Conservation (phyloP, 35 echinoderm and acorn worm species). For the Apostichopus japonicus region DNA sequence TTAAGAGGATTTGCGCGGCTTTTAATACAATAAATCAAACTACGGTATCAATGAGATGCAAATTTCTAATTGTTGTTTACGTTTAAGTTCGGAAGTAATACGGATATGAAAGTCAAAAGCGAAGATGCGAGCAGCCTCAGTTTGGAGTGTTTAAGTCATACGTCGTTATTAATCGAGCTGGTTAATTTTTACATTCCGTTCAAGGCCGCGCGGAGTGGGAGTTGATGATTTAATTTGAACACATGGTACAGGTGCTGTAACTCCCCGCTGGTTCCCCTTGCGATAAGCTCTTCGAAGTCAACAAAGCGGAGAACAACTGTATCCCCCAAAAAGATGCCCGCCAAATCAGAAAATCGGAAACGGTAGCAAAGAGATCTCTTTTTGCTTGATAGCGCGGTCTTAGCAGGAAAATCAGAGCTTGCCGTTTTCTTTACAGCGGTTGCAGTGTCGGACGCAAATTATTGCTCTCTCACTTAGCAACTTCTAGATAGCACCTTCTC, state of each 20-base stretch:
- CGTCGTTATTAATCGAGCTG: constrained; percentile 25
- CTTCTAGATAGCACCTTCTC: no score
- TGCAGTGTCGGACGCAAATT: no score
- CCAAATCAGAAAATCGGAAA: constrained; percentile 14
- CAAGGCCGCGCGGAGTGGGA: constrained; percentile 17
- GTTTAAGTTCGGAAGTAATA: constrained; percentile 5
- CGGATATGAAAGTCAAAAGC: constrained; percentile 3
- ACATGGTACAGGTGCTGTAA: constrained; percentile 30
- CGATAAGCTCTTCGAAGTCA: constrained; percentile 5
- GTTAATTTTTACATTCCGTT: constrained; percentile 18
- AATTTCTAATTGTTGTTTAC: constrained; percentile 9
- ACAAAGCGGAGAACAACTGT: constrained; percentile 39
- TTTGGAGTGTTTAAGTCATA: neutral
- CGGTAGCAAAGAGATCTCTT: neutral
- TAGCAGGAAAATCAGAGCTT: no score
- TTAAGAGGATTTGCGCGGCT: neutral
- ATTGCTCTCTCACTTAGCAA: no score
- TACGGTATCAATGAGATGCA: neutral
- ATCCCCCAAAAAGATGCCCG: constrained; percentile 19
- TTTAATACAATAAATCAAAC: neutral
- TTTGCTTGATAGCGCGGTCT: neutral
- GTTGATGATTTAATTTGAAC: constrained; percentile 42
- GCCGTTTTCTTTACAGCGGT: no score
- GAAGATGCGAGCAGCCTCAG: neutral
- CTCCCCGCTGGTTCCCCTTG: constrained; percentile 43